A percentile compares a stretch with the other conserved stretches of the same genome.
These are phyloP conservation scores for Liopterus haemorrhoidalis DNA, from an alignment of 2,888 invertebrate genomes.

Conservation along the genomic window DNA sequence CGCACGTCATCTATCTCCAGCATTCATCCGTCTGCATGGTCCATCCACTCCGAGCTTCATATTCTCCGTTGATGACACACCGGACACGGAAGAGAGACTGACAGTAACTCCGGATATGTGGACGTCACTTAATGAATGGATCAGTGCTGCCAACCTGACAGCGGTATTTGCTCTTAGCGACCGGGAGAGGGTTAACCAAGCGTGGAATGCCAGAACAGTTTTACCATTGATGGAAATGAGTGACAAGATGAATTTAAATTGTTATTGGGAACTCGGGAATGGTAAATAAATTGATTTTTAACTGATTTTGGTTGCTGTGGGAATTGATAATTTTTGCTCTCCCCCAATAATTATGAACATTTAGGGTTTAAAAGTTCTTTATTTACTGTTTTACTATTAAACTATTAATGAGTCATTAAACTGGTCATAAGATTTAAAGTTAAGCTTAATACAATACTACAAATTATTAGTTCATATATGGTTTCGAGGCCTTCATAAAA, in stretches of 20 bases:
- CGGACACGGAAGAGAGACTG: slow-evolving; percentile 31
- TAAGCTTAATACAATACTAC: too few species aligned
- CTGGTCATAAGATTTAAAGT: too few species aligned
- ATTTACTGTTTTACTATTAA: too few species aligned
- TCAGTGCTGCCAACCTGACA: slow-evolving; percentile 54
- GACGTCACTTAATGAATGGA: slow-evolving; percentile 49
- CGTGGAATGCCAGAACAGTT: slow-evolving; percentile 66
- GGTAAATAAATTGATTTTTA: too few species aligned
- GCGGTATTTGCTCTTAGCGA: slow-evolving; percentile 65
- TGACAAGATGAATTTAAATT: slow-evolving; percentile 56
- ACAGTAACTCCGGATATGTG: slow-evolving; percentile 41
- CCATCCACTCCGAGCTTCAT: slow-evolving; percentile 53
- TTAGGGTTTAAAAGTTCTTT: too few species aligned
- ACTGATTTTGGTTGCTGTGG: too few species aligned
- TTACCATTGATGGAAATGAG: slow-evolving; percentile 62
- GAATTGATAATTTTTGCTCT: too few species aligned
- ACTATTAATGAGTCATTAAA: too few species aligned
- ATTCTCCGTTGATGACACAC: slow-evolving; percentile 36
- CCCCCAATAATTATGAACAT: too few species aligned
- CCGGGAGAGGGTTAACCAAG: slow-evolving; percentile 46
- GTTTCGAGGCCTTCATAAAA: too few species aligned
- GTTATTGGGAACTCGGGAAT: slow-evolving; percentile 69
- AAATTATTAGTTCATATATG: too few species aligned
- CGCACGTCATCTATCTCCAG: slow-evolving; percentile 63
- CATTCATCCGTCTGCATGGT: slow-evolving; percentile 68